Conservation (phyloP, 2,113 vertebrate genomes). For the Boleophthalmus pectinirostris region DNA sequence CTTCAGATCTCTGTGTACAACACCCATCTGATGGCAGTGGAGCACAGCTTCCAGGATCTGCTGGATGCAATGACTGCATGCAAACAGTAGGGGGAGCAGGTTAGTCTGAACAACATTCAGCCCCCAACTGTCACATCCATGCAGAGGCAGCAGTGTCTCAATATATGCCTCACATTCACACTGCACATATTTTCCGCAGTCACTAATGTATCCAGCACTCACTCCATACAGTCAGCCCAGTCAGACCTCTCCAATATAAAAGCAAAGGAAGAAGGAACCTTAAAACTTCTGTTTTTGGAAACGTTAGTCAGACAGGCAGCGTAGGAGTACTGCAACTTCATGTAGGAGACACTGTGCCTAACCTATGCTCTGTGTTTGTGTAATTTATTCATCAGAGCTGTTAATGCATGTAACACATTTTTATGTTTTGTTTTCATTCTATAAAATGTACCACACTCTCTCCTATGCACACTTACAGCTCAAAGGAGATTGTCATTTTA, state of each 20-base stretch:
- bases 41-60: conserved; percentile 90
- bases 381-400: conserved; percentile 32
- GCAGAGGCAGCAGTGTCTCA: conserved; percentile 48
- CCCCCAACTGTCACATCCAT: conserved; percentile 48
- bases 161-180: conserved; percentile 5
- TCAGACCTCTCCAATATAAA: conserved; percentile 11
- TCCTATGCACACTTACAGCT: neutral
- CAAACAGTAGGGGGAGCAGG: conserved; percentile 77
- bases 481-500: conserved; percentile 24
- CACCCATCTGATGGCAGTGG: conserved; percentile 90
- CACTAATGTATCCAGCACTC: conserved; percentile 3
- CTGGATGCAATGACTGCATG: conserved; percentile 90
- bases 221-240: neutral
- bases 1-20: conserved; percentile 92
- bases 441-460: neutral
- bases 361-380: conserved; percentile 37
- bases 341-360: conserved; percentile 35
- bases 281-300: conserved; percentile 43
- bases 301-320: conserved; percentile 58
- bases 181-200: neutral
- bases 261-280: conserved; percentile 26
- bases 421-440: conserved; percentile 8
- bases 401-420: conserved; percentile 22
- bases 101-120: conserved; percentile 64
- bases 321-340: conserved; percentile 48